Percentiles rank a stretch among this genome's conserved stretches.
Evolutionary conservation across 1,140 invertebrate genomes (phyloP).

Genomic region (Drosophila asahinai): DNA sequence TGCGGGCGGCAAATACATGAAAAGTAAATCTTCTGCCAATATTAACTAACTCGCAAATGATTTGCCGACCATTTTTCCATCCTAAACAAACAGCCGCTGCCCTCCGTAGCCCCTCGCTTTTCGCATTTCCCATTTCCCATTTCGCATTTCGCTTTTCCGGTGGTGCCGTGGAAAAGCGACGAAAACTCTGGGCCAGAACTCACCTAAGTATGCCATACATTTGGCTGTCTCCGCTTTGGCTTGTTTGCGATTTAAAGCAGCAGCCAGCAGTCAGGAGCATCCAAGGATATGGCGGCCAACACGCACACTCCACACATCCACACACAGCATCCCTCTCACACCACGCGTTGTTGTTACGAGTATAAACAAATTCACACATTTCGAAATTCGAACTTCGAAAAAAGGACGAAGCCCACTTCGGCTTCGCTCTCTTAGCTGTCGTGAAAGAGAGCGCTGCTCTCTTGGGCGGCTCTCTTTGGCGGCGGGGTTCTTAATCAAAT

Average conservation of each 20-base stretch:
- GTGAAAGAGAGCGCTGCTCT: slow-evolving; percentile 18
- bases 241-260: slow-evolving; percentile 53
- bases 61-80: slow-evolving; percentile 42
- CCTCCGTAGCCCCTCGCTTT: too few species aligned
- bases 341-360: slow-evolving; percentile 14
- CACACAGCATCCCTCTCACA: slow-evolving; percentile 1
- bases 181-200: slow-evolving; percentile 45
- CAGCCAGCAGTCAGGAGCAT: background rate
- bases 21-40: slow-evolving; percentile 50
- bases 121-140: background rate
- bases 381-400: slow-evolving; percentile 78
- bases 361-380: slow-evolving; percentile 81
- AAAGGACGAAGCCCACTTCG: slow-evolving; percentile 38
- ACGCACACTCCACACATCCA: slow-evolving; percentile 20
- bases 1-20: slow-evolving; percentile 35
- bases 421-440: slow-evolving; percentile 24
- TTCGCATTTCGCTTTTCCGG: slow-evolving; percentile 1
- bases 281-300: slow-evolving; percentile 57
- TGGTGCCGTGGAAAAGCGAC: background rate
- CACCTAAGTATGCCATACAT: slow-evolving; percentile 66
- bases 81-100: slow-evolving; percentile 45
- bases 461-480: slow-evolving; percentile 17
- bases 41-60: slow-evolving; percentile 52
- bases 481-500: slow-evolving; percentile 45
- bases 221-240: slow-evolving; percentile 37